phyloP scores from a whole-genome alignment of 2,888 invertebrate genomes.

The Chironomus riparius region DNA sequence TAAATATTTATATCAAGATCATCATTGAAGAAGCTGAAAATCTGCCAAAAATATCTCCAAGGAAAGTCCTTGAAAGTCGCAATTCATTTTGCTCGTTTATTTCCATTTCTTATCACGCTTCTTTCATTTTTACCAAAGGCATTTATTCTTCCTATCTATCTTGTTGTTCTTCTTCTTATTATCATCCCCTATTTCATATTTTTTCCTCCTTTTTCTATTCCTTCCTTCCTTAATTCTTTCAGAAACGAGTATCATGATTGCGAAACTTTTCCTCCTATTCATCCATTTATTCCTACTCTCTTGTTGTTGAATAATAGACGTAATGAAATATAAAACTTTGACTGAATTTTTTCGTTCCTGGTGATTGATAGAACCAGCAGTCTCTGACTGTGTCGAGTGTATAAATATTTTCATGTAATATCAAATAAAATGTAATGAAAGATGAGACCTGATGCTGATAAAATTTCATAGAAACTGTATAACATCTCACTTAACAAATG shows the following conservation, averaged over 20 bases:
- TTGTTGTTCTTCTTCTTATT: background rate
- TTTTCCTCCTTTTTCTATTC: background rate
- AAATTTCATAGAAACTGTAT: background rate
- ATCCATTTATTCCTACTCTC: background rate
- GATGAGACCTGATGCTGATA: background rate
- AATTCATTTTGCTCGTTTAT: background rate
- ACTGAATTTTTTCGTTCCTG: background rate
- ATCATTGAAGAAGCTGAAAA: no score
- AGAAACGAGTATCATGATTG: background rate
- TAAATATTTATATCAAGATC: no score
- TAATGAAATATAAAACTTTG: background rate
- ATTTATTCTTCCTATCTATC: background rate
- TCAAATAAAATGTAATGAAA: background rate
- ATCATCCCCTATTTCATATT: background rate
- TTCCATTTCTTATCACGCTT: slow-evolving; percentile 12
- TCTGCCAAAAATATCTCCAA: background rate
- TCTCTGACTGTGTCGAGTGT: background rate
- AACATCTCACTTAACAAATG: background rate
- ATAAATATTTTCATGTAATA: background rate
- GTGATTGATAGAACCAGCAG: background rate
- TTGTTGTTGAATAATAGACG: background rate
- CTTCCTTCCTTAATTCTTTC: background rate
- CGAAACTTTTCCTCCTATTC: background rate
- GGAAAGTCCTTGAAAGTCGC: background rate
- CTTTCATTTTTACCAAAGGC: background rate